Conservation (phyloP, 2,888 invertebrate species). For the Drosophila recens region DNA sequence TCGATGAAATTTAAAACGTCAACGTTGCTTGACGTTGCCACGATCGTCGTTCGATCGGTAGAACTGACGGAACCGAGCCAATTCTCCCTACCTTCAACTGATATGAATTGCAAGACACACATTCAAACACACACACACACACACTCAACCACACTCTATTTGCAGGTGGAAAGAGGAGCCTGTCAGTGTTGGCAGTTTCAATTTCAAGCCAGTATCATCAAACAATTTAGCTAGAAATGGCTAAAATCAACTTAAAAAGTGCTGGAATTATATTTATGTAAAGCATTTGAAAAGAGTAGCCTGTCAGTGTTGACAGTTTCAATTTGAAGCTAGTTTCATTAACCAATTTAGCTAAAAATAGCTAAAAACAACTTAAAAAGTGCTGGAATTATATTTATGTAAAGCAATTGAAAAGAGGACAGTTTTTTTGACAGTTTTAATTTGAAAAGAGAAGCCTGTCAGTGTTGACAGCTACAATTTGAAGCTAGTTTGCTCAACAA, state of each 20-base stretch:
- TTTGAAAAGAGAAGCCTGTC: no score
- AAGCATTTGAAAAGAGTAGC: slow-evolving; percentile 42
- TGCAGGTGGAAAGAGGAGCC: slow-evolving; percentile 51
- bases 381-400: no score
- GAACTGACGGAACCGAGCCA: slow-evolving; percentile 17
- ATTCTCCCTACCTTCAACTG: slow-evolving; percentile 33
- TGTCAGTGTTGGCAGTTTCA: slow-evolving; percentile 3
- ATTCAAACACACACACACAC: neutral
- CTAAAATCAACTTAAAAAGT: neutral
- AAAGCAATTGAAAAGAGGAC: no score
- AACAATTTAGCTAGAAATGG: neutral
- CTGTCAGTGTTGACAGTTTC: slow-evolving; percentile 5
- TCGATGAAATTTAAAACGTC: slow-evolving; percentile 84
- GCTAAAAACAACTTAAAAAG: neutral
- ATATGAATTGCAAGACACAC: slow-evolving; percentile 60
- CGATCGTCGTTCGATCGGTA: slow-evolving; percentile 57
- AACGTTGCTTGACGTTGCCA: slow-evolving; percentile 55
- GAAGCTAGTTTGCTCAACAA: no score
- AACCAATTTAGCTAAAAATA: neutral
- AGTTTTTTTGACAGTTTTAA: no score
- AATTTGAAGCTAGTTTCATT: neutral
- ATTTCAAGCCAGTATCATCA: neutral
- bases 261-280: no score
- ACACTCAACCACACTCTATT: slow-evolving; percentile 14
- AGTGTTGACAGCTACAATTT: no score